Evolutionary conservation across 2,113 vertebrate genomes (phyloP).

Genomic region (Barbus barbus): DNA sequence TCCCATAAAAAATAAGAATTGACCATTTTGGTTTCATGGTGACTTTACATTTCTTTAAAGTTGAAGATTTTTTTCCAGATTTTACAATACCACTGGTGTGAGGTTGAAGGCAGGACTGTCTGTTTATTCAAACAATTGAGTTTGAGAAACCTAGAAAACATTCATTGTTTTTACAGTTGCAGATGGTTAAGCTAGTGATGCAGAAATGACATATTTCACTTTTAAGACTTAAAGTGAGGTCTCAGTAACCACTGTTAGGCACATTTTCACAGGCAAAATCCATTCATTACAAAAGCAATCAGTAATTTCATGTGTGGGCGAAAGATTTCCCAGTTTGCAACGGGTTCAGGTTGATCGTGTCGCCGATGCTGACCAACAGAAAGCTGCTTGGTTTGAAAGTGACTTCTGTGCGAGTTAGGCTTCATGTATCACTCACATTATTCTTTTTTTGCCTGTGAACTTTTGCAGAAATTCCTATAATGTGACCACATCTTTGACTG

Average conservation of each 20-base stretch:
- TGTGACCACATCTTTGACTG: too few relatives aligned
- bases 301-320: background rate
- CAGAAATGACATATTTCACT: background rate
- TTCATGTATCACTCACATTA: background rate
- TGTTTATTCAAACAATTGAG: background rate
- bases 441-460: background rate
- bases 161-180: background rate
- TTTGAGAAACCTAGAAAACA: background rate
- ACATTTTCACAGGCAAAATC: background rate
- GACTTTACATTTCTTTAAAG: background rate
- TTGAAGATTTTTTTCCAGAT: background rate
- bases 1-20: background rate
- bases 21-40: background rate
- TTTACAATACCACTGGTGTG: background rate
- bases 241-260: background rate
- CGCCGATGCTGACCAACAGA: background rate
- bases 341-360: background rate
- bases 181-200: background rate
- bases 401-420: background rate
- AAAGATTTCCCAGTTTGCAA: background rate
- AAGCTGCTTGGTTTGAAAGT: background rate
- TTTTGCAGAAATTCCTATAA: background rate
- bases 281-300: background rate
- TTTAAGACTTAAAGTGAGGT: background rate
- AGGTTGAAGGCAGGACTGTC: background rate